A percentile compares a stretch with the other conserved stretches of the same genome.
Conservation (phyloP, 2,797 vertebrate genomes). For the Falco peregrinus region DNA sequence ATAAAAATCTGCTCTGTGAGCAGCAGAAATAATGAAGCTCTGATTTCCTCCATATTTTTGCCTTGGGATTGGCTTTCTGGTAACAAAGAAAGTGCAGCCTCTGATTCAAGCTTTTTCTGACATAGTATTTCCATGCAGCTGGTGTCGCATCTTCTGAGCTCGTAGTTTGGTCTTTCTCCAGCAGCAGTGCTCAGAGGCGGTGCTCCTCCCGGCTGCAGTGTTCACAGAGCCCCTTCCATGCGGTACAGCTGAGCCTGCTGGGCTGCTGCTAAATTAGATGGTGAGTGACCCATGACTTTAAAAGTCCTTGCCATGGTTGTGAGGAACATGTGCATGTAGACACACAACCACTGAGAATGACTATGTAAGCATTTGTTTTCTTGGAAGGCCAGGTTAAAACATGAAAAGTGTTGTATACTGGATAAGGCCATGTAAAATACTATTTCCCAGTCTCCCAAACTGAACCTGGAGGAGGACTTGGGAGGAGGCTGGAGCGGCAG, state of each 20-base stretch:
- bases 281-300: neutral
- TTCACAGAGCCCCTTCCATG: neutral
- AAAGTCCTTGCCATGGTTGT: neutral
- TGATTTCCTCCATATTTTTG: neutral
- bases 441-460: neutral
- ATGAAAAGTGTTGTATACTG: neutral
- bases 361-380: neutral
- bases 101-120: neutral
- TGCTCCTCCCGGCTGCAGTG: neutral
- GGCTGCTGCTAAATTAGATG: rapidly evolving
- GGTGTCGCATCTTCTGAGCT: neutral
- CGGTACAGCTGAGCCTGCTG: neutral
- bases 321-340: neutral
- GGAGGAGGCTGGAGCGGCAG: neutral
- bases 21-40: neutral
- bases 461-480: neutral
- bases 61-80: neutral
- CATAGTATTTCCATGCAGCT: neutral
- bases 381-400: neutral
- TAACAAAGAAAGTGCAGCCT: neutral
- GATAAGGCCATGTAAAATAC: neutral
- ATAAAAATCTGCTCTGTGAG: neutral
- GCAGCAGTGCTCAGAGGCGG: neutral
- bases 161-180: neutral
- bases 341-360: neutral